These are phyloP conservation scores for Cremastinae sp. DNA, from an alignment of 2,888 invertebrate genomes.

Conservation along the genomic window DNA sequence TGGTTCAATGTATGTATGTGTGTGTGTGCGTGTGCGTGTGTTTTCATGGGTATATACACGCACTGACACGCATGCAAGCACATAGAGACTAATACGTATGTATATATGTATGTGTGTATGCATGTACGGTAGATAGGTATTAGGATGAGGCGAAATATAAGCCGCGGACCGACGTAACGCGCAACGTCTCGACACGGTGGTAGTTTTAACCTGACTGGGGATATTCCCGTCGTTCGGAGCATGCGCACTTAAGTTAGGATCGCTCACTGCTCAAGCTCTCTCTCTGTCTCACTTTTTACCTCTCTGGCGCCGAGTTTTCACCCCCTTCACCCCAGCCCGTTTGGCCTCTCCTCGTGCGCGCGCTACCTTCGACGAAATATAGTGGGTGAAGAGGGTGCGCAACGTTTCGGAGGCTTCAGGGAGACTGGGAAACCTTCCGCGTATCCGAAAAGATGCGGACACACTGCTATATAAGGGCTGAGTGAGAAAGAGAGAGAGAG, in stretches of 20 bases:
- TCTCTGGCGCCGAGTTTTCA: too few species aligned
- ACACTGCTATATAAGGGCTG: too few species aligned
- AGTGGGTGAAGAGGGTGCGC: slow-evolving; percentile 11
- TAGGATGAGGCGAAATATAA: slow-evolving; percentile 28
- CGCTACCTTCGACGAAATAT: slow-evolving; percentile 32
- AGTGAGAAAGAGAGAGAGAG: too few species aligned
- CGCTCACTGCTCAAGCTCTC: background rate
- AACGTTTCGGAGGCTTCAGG: slow-evolving; percentile 41
- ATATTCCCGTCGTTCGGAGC: slow-evolving; percentile 76
- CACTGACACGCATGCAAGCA: too few species aligned
- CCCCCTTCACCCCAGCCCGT: slow-evolving; percentile 65
- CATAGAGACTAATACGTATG: too few species aligned
- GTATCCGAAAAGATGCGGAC: background rate
- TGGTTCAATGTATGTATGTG: too few species aligned
- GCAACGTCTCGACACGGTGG: slow-evolving; percentile 77
- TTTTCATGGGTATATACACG: too few species aligned
- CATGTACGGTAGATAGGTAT: slow-evolving; percentile 67
- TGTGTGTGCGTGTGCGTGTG: too few species aligned
- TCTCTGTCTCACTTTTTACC: background rate
- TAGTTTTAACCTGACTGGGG: slow-evolving; percentile 79
- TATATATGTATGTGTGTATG: slow-evolving; percentile 46
- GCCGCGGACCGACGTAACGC: slow-evolving; percentile 58
- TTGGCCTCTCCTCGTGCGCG: slow-evolving; percentile 41
- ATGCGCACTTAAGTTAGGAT: slow-evolving; percentile 73
- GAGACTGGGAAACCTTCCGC: slow-evolving; percentile 34